These are phyloP conservation scores for Lathronympha strigana DNA, from an alignment of 2,888 invertebrate genomes.

Conservation along the genomic window DNA sequence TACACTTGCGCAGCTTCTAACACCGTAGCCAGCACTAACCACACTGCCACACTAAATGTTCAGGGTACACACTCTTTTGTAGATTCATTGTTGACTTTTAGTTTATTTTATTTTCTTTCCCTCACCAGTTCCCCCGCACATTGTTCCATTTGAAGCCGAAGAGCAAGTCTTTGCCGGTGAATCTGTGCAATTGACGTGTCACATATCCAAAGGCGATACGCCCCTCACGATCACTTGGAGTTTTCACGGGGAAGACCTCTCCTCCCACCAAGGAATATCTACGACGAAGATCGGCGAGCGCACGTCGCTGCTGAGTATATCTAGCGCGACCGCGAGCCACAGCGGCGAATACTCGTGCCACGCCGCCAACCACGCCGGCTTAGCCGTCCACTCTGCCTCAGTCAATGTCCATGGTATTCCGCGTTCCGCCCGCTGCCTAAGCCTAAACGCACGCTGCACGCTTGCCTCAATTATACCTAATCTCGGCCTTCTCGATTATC, in stretches of 20 bases:
- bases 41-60: conserved; percentile 86
- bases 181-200: conserved; percentile 85
- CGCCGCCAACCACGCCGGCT: conserved; percentile 87
- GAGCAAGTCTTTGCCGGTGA: conserved; percentile 87
- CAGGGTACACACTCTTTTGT: conserved; percentile 83
- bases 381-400: conserved; percentile 84
- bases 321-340: conserved; percentile 86
- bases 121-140: conserved; percentile 85
- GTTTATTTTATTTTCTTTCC: conserved; percentile 50
- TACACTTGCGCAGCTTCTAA: conserved; percentile 91
- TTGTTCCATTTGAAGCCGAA: conserved; percentile 85
- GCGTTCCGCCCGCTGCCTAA: conserved; percentile 56
- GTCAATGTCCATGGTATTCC: conserved; percentile 88
- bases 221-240: conserved; percentile 91
- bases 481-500: conserved; percentile 78
- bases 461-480: conserved; percentile 71
- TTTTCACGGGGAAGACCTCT: conserved; percentile 86
- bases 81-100: conserved; percentile 56
- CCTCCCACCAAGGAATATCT: conserved; percentile 82
- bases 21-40: conserved; percentile 86
- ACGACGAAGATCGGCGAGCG: conserved; percentile 85
- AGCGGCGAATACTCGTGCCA: conserved; percentile 89
- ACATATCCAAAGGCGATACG: conserved; percentile 87
- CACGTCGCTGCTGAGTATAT: conserved; percentile 87
- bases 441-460: conserved; percentile 78